Conservation (phyloP, 2,888 invertebrate species). For the Sphaerophoria taeniata region DNA sequence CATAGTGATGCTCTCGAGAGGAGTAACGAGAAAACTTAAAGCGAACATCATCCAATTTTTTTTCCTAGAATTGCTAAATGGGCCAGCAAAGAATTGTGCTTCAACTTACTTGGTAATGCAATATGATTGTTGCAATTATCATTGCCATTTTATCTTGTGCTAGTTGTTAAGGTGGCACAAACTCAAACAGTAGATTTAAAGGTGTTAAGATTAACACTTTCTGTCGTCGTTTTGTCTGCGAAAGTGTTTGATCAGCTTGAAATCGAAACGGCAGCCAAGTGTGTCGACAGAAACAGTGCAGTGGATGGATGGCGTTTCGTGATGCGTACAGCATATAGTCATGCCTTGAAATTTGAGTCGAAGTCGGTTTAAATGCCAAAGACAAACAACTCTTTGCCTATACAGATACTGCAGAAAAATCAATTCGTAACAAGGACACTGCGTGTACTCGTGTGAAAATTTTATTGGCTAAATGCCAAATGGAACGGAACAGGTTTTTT, state of each 20-base stretch:
- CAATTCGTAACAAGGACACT: constrained; percentile 57
- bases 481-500: constrained; percentile 56
- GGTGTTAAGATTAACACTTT: constrained; percentile 5
- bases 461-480: constrained; percentile 62
- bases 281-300: no score
- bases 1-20: neutral
- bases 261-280: neutral
- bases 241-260: constrained; percentile 7
- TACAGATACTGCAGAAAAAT: constrained; percentile 6
- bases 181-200: neutral
- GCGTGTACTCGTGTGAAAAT: constrained; percentile 40
- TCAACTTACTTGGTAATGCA: constrained; percentile 14
- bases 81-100: constrained; percentile 37
- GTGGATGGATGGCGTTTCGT: constrained; percentile 13
- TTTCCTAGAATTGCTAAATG: constrained; percentile 46
- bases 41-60: neutral
- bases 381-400: neutral
- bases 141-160: constrained; percentile 44
- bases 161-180: constrained; percentile 16
- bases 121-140: constrained; percentile 47
- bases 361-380: constrained; percentile 32
- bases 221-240: constrained; percentile 15
- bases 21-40: constrained; percentile 3
- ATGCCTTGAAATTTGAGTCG: constrained; percentile 7
- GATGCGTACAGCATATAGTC: no score